These are phyloP conservation scores for Phrynocephalus forsythii DNA, from an alignment of 2,797 vertebrate species.

Conservation along the genomic window DNA sequence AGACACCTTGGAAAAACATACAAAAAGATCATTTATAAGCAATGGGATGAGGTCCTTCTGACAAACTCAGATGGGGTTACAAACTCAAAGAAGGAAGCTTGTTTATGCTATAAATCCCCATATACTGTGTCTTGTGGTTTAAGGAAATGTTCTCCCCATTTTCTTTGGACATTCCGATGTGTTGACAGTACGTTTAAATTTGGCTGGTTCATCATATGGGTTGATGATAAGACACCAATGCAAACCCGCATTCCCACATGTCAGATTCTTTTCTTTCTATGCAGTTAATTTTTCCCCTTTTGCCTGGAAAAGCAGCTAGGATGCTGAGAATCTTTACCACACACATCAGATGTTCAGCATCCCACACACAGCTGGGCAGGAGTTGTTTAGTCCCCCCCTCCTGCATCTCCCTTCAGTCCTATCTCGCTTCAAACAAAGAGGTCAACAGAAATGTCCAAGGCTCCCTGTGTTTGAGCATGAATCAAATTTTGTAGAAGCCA, in stretches of 20 bases:
- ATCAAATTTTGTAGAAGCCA: background rate
- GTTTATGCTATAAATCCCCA: background rate
- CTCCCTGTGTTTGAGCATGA: background rate
- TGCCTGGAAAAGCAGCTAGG: background rate
- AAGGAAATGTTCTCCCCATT: constrained; percentile 39
- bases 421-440: too few species aligned
- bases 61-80: constrained; percentile 19
- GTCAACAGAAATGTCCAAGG: too few species aligned
- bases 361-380: background rate
- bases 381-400: background rate
- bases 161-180: constrained; percentile 5
- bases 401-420: background rate
- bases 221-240: constrained; percentile 13
- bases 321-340: background rate
- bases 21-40: constrained; percentile 1
- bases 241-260: background rate
- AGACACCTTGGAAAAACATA: background rate
- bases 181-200: constrained; percentile 24
- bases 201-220: background rate
- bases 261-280: background rate
- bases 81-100: constrained; percentile 14
- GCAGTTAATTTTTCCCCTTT: background rate
- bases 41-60: constrained; percentile 8
- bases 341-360: background rate
- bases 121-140: constrained; percentile 17